A percentile compares a stretch with the other conserved stretches of the same genome.
Evolutionary conservation across 2,888 invertebrate genomes (phyloP).

Genomic region (Aphodius sticticus): DNA sequence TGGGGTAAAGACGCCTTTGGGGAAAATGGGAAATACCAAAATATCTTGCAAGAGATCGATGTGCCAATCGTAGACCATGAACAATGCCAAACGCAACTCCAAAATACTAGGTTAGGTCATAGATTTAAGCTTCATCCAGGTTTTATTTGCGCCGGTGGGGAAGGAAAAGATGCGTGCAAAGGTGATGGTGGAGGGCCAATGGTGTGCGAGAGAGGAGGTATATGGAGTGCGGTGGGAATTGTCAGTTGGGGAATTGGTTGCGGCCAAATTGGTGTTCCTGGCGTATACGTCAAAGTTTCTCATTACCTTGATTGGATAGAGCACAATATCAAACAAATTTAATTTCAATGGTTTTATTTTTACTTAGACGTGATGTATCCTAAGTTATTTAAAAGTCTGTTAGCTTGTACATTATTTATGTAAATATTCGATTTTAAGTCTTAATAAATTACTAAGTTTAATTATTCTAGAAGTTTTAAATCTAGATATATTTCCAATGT

Average conservation of each 20-base stretch:
- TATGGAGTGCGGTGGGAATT: slow-evolving; percentile 90
- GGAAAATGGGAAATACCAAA: slow-evolving; percentile 90
- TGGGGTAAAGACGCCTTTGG: slow-evolving; percentile 98
- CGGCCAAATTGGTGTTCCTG: slow-evolving; percentile 88
- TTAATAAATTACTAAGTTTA: no score
- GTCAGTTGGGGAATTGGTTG: slow-evolving; percentile 96
- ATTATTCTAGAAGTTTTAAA: no score
- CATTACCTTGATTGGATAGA: slow-evolving; percentile 91
- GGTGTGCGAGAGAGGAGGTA: slow-evolving; percentile 87
- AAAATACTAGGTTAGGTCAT: slow-evolving; percentile 84
- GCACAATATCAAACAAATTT: slow-evolving; percentile 75
- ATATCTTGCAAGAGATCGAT: slow-evolving; percentile 93
- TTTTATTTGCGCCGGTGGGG: slow-evolving; percentile 91
- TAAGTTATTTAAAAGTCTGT: slow-evolving; percentile 27
- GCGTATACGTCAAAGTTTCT: slow-evolving; percentile 88
- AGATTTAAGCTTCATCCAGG: slow-evolving; percentile 88
- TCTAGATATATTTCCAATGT: no score
- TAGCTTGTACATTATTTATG: slow-evolving; percentile 18
- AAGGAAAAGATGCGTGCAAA: slow-evolving; percentile 94
- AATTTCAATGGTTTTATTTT: slow-evolving; percentile 42
- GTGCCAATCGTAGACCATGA: slow-evolving; percentile 83
- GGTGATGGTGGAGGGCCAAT: slow-evolving; percentile 94
- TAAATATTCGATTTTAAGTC: no score
- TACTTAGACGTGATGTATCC: background rate
- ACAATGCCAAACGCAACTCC: slow-evolving; percentile 83